phyloP scores from a whole-genome alignment of 2,888 invertebrate species.

The Spodoptera picta region DNA sequence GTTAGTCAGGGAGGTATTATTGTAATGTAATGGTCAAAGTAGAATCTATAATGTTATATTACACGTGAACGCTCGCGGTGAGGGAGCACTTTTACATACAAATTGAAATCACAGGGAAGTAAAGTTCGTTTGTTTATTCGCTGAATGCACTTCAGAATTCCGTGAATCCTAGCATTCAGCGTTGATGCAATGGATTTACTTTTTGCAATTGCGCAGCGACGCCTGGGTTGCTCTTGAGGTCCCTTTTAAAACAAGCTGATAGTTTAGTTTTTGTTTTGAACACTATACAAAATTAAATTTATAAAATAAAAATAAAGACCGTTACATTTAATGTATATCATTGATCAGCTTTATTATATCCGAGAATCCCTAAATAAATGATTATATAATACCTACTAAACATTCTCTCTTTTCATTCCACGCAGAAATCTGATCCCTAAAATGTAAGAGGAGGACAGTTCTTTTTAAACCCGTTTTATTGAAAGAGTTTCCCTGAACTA shows the following conservation, averaged over 20 bases:
- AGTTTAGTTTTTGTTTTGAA: neutral
- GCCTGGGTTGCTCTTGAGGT: neutral
- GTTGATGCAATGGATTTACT: neutral
- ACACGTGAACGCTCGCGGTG: too few relatives aligned
- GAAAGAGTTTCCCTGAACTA: constrained; percentile 30
- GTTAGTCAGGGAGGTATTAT: too few relatives aligned
- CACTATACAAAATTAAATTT: too few relatives aligned
- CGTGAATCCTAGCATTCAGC: constrained; percentile 14
- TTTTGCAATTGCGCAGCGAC: neutral
- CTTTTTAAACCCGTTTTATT: constrained; percentile 27
- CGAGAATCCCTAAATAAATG: too few relatives aligned
- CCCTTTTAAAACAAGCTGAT: neutral
- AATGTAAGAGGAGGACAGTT: neutral
- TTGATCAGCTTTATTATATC: too few relatives aligned
- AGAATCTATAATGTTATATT: too few relatives aligned
- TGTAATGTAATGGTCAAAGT: too few relatives aligned
- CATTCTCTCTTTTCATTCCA: too few relatives aligned
- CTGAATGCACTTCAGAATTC: constrained; percentile 36
- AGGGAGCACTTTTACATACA: constrained; percentile 33
- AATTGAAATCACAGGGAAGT: constrained; percentile 46
- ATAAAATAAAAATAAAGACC: too few relatives aligned
- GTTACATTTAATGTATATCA: too few relatives aligned
- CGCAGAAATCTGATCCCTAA: too few relatives aligned
- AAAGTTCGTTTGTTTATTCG: constrained; percentile 52
- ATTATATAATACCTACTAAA: too few relatives aligned